Conservation (phyloP, 2,113 vertebrate genomes). For the Thunnus thynnus region DNA sequence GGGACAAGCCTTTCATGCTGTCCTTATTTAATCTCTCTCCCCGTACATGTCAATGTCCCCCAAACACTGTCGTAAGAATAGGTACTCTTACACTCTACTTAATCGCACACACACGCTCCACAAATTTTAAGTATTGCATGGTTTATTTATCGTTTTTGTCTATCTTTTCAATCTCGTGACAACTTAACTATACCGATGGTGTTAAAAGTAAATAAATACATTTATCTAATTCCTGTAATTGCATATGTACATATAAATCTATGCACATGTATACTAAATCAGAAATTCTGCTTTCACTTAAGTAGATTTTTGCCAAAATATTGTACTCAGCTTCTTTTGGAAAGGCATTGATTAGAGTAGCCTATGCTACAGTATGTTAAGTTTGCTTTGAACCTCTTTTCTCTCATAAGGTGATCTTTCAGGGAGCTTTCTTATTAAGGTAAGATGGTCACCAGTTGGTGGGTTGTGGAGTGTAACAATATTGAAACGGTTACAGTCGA, state of each 20-base stretch:
- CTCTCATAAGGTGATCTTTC: not conserved
- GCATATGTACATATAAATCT: not conserved
- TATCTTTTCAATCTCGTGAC: not conserved
- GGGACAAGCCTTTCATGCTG: not conserved
- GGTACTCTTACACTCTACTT: not conserved
- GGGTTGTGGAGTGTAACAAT: not conserved
- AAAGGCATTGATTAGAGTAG: not conserved
- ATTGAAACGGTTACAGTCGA: too few species aligned
- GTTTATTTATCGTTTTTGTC: not conserved
- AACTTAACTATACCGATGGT: not conserved
- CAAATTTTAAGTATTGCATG: too few species aligned
- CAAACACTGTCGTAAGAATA: not conserved
- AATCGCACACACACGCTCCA: not conserved
- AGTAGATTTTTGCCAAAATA: not conserved
- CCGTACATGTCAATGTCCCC: not conserved
- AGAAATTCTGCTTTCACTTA: slow-evolving; percentile 2
- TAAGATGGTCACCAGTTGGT: not conserved
- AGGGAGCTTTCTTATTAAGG: not conserved
- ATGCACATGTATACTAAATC: not conserved
- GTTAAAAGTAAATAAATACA: not conserved
- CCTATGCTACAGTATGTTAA: not conserved
- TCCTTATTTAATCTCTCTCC: too few species aligned
- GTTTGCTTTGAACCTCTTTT: not conserved
- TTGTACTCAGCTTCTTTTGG: not conserved
- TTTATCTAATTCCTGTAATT: not conserved